These are phyloP conservation scores for Halocynthia roretzi DNA, from an alignment of 23 tunicate genomes.

Conservation along the genomic window DNA sequence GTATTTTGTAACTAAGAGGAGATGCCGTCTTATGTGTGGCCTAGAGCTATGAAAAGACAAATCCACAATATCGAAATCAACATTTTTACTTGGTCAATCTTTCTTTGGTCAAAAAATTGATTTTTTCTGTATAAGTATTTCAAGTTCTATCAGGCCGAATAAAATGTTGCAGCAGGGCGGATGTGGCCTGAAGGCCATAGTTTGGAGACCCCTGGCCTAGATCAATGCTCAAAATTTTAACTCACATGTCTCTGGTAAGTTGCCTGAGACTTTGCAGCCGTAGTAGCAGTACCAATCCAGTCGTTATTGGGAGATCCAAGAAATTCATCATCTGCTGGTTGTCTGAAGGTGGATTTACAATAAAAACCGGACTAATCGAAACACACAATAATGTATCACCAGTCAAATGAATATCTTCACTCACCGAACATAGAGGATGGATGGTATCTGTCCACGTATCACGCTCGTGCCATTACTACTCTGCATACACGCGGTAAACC, in stretches of 20 bases:
- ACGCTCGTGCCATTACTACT: constrained; percentile 46
- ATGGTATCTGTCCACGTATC: constrained; percentile 47
- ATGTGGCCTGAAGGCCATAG: too few relatives aligned
- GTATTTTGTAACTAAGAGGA: too few relatives aligned
- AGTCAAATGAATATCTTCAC: not conserved
- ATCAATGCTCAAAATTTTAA: too few relatives aligned
- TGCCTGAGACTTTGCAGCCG: constrained; percentile 32
- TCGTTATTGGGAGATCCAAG: constrained; percentile 55
- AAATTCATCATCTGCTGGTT: constrained; percentile 28
- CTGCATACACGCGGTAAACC: constrained; percentile 36
- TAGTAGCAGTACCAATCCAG: constrained; percentile 73
- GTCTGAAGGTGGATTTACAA: constrained; percentile 1
- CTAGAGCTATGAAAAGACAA: too few relatives aligned
- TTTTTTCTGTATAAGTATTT: too few relatives aligned
- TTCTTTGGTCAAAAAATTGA: too few relatives aligned
- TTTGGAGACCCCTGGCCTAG: too few relatives aligned
- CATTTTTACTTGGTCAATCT: too few relatives aligned
- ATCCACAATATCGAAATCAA: too few relatives aligned
- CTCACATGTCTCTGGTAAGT: constrained; percentile 42
- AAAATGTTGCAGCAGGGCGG: too few relatives aligned
- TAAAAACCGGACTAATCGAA: not conserved
- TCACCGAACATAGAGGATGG: constrained; percentile 40
- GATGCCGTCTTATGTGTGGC: too few relatives aligned
- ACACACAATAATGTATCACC: not conserved
- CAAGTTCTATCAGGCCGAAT: too few relatives aligned